Evolutionary conservation across 2,888 invertebrate genomes (phyloP).

Genomic region (Drosophila borealis): DNA sequence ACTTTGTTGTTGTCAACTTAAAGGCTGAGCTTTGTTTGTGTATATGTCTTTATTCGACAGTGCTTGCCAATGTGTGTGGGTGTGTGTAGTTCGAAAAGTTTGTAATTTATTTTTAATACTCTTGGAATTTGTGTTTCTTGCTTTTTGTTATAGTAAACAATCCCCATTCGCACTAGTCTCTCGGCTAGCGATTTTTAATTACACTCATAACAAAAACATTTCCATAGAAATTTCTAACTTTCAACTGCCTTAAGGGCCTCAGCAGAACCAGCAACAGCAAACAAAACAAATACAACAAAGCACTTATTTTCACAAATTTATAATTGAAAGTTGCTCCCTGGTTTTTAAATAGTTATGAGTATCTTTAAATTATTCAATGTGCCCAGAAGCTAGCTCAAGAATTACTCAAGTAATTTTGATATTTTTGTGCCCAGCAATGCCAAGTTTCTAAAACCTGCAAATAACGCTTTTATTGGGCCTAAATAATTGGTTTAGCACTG

Average conservation of each 20-base stretch:
- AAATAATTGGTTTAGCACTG: background rate
- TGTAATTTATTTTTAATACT: conserved; percentile 49
- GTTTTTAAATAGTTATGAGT: conserved; percentile 11
- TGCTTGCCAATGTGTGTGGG: background rate
- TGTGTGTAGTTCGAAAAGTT: conserved; percentile 16
- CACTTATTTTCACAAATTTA: conserved; percentile 27
- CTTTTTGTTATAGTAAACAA: conserved; percentile 26
- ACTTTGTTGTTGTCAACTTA: conserved; percentile 27
- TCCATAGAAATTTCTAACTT: conserved; percentile 30
- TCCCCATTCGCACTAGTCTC: conserved; percentile 7
- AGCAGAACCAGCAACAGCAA: conserved; percentile 5
- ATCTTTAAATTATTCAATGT: conserved; percentile 10
- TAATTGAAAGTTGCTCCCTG: conserved; percentile 29
- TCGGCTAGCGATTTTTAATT: conserved; percentile 33
- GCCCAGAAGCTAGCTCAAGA: conserved; percentile 1
- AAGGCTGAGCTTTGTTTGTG: conserved; percentile 4
- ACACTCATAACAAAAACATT: conserved; percentile 13
- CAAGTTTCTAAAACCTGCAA: background rate
- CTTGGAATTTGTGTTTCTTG: conserved; percentile 24
- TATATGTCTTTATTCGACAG: background rate
- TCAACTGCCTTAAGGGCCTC: conserved; percentile 18
- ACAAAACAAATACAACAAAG: conserved; percentile 20
- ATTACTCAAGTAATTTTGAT: background rate
- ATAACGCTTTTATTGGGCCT: background rate
- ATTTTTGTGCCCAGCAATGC: background rate